Evolutionary conservation across 1,140 invertebrate species (phyloP), one percentile per base, ranked within the genome.

Genomic region (Galleria mellonella): DNA sequence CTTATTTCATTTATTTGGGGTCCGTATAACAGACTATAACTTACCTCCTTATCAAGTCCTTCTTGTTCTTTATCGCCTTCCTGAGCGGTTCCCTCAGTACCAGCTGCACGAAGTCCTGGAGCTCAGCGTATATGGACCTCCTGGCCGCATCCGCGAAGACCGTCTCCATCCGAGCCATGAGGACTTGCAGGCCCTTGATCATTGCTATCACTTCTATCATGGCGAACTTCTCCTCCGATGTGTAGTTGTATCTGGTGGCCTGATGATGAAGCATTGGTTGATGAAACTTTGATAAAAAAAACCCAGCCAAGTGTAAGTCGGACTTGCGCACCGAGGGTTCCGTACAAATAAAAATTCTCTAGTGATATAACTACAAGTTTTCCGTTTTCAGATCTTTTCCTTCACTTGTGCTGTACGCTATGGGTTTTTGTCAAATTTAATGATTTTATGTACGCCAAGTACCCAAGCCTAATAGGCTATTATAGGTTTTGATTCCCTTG

Each of bases 141-240:
- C 97, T 87, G 32, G 99, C 99, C 0, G 98, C 96, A 81, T 99
- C 97, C 27, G 96, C 96, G 73, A 99, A 97, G 0, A 98, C 96
- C 0, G 96, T 97, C 88, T 99, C 98, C 92, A 99, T 99, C 36
- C 97, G 89, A 4, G 96, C 94, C 95, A 99, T 97, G 31, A 99
- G 85, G 27, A 98, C 95, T 87, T 99, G 98, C 6, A 99, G 88
- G 1, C 98, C 97, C 88, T 99, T 99, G 56, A 99, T 98, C 97
- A 99, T 99, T 0, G 98, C 97, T 60, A 99, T 98, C 10, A 99
- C 95, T 88, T 99, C 97, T 57, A 99, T 98, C 30, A 99, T 87
- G 4, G 97, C 97, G 87, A 98, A 98, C 81, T 99, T 99, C 87
- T 99, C 98, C 69, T 98, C 96, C 14, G 95, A 94, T 6, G 93